Evolutionary conservation across 2,797 vertebrate species (phyloP).

Genomic region (Silurus aristotelis): DNA sequence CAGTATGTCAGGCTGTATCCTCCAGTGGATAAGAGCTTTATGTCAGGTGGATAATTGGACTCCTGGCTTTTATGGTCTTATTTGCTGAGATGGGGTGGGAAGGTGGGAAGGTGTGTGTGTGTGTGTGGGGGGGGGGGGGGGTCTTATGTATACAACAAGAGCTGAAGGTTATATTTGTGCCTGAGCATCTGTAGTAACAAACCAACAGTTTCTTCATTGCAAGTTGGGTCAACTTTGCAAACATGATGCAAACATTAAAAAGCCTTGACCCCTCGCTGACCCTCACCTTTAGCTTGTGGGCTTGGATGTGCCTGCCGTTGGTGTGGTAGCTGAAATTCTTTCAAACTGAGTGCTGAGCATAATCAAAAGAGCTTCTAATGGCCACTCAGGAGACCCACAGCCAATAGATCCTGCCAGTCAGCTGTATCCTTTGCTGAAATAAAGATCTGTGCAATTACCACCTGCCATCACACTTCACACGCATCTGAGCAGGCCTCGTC

Average conservation of each 20-base stretch:
- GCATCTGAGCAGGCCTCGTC: conserved; percentile 19
- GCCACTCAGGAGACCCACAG: conserved; percentile 65
- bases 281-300: conserved; percentile 39
- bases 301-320: conserved; percentile 9
- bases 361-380: conserved; percentile 66
- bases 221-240: conserved; percentile 36
- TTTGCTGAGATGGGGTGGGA: conserved; percentile 36
- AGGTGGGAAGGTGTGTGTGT: neutral
- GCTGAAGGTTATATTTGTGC: conserved; percentile 55
- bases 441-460: conserved; percentile 64
- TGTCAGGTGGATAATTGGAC: conserved; percentile 60
- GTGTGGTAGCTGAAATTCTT: conserved; percentile 42
- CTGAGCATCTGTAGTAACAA: conserved; percentile 41
- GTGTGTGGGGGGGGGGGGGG: neutral
- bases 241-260: conserved; percentile 32
- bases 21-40: conserved; percentile 57
- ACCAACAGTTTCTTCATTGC: conserved; percentile 26
- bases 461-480: conserved; percentile 50
- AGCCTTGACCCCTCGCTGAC: conserved; percentile 41
- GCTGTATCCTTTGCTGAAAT: conserved; percentile 58
- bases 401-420: conserved; percentile 59
- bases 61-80: conserved; percentile 58
- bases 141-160: conserved; percentile 54
- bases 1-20: conserved; percentile 52
- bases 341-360: conserved; percentile 52